phyloP scores from a whole-genome alignment of 2,113 vertebrate species.

The Rhodinocichla rosea region DNA sequence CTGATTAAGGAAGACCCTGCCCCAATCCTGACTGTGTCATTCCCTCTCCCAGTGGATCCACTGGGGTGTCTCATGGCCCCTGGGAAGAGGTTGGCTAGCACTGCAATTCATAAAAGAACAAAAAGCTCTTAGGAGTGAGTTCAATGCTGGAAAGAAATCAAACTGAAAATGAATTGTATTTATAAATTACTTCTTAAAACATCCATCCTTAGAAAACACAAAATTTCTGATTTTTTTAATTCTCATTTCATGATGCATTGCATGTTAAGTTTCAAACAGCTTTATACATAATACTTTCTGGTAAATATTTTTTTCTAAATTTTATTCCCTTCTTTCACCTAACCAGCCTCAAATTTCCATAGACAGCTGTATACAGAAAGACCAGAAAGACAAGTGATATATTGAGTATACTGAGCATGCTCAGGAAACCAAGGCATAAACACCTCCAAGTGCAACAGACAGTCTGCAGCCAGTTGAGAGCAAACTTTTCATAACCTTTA shows the following conservation, averaged over 20 bases:
- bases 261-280: background rate
- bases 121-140: background rate
- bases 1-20: background rate
- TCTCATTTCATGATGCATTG: background rate
- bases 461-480: background rate
- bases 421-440: constrained; percentile 51
- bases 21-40: background rate
- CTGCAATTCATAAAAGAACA: background rate
- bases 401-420: background rate
- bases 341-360: background rate
- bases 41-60: background rate
- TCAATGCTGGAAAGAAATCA: background rate
- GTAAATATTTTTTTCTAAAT: background rate
- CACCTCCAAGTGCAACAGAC: constrained; percentile 29
- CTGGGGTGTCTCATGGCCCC: background rate
- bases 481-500: constrained; percentile 31
- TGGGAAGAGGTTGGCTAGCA: background rate
- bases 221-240: background rate
- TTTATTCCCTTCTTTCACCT: background rate
- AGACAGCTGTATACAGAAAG: background rate
- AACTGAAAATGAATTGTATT: background rate
- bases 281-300: background rate
- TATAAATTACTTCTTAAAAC: background rate
- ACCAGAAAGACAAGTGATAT: background rate
- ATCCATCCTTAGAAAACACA: background rate